Evolutionary conservation across 2,113 vertebrate species (phyloP).

Genomic region (Callithrix jacchus): DNA sequence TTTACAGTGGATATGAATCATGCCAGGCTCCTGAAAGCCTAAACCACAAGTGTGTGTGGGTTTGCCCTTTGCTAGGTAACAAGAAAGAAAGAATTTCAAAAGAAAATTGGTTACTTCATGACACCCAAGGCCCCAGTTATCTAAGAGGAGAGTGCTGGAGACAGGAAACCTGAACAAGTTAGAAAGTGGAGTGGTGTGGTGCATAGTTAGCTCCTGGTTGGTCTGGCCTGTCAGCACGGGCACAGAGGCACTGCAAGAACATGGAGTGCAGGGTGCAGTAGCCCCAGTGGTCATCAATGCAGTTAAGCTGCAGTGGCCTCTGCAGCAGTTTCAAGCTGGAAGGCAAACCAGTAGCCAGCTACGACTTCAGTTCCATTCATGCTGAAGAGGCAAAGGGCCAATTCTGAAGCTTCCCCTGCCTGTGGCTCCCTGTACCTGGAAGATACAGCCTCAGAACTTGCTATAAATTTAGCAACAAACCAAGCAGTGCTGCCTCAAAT

Average conservation of each 20-base stretch:
- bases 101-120: conserved; percentile 27
- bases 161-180: background rate
- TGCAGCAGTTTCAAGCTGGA: background rate
- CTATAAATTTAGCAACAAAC: background rate
- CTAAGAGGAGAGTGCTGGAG: background rate
- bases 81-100: conserved; percentile 34
- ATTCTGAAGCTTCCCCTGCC: background rate
- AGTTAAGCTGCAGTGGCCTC: background rate
- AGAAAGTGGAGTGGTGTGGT: background rate
- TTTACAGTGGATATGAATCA: conserved; percentile 16
- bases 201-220: fast-evolving
- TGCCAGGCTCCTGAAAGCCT: background rate
- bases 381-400: background rate
- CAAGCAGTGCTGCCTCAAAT: background rate
- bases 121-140: background rate
- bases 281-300: background rate
- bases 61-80: conserved; percentile 26
- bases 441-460: background rate
- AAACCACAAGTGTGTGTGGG: background rate
- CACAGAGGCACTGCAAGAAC: background rate
- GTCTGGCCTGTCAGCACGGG: too few relatives aligned
- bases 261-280: background rate
- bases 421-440: background rate
- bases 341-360: background rate
- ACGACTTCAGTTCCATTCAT: background rate